A percentile compares a stretch with the other conserved stretches of the same genome.
Evolutionary conservation across 2,797 vertebrate species (phyloP).

Genomic region (Nannoperca obscura): DNA sequence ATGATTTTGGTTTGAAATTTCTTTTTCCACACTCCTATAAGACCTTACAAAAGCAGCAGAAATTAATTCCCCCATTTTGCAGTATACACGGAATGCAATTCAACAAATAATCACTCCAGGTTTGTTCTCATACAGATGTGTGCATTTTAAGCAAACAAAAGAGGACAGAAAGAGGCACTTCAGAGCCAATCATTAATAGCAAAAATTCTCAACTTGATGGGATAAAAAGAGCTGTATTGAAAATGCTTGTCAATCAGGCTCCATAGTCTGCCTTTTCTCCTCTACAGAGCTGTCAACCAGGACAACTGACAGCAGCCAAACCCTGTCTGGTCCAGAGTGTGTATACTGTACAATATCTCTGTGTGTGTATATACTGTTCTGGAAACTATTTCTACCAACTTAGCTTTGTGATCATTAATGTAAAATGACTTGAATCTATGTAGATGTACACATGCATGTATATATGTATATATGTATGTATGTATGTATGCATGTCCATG

Average conservation of each 20-base stretch:
- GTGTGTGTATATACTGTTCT: background rate
- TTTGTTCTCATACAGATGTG: conserved; percentile 34
- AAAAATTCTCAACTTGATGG: conserved; percentile 48
- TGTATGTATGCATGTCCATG: no score
- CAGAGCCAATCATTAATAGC: conserved; percentile 53
- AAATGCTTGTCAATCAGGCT: conserved; percentile 70
- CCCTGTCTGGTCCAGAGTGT: conserved; percentile 49
- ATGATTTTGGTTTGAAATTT: conserved; percentile 27
- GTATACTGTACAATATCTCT: conserved; percentile 10
- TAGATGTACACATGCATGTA: background rate
- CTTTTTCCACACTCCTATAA: conserved; percentile 1
- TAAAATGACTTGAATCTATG: background rate
- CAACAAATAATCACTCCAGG: conserved; percentile 41
- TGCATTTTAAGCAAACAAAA: conserved; percentile 54
- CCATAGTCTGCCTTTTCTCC: conserved; percentile 46
- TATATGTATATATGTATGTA: background rate
- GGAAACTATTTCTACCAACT: conserved; percentile 3
- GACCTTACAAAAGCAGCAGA: conserved; percentile 11
- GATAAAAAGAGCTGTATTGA: conserved; percentile 57
- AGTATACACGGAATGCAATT: conserved; percentile 42
- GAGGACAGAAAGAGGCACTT: conserved; percentile 40
- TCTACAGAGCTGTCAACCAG: conserved; percentile 60
- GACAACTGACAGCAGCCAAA: conserved; percentile 64
- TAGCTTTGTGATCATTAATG: conserved; percentile 5
- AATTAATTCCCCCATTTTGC: conserved; percentile 24